Base-by-base conservation (phyloP, 2,888 invertebrate species). In the Noctua fimbriata region DNA sequence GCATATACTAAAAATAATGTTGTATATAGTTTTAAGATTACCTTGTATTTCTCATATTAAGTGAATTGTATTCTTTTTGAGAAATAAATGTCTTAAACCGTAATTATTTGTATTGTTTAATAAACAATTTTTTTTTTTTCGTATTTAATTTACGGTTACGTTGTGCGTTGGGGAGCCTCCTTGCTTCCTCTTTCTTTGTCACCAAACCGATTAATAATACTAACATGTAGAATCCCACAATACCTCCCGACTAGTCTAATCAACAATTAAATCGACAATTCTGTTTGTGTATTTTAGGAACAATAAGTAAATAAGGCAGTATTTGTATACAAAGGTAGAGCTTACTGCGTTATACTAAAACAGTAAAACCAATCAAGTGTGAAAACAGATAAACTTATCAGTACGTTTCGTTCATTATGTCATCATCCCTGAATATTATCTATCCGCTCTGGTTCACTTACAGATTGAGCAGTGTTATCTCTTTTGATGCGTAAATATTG, bases 341-440 rank as follows among this genome's bases (percentile, higher is more conserved):
- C 18, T 21, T 49, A 63, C 41, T 55, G 28, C 49, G 3, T 44
- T 28, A 0, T 28, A 36, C 63, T 24, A 21, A 78, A 60, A 47
- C 9, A 78, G 10, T 12, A 14, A 66, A 78, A 55, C n/a, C 24
- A 69, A 58, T 60, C 58, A 16, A 28, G 52, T 55, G 52, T 55
- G 21, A 60, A 65, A 28, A n/a, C 10, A 60, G 69, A 78, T 84
- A 82, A 84, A n/a, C n/a, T 41, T 69, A 69, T 80, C 82, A 60
- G 14, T n/a, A 10, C 49, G 32, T 52, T 66, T 66, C n/a, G 36
- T 72, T 18, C 49, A 80, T 58, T 79, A 28, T 47, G 63, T 65
- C 9, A 55, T n/a, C n/a, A 58, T n/a, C 55, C 60, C 55, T 65
- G 49, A 73, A 81, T 24, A n/a, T 65, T 69, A 78, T 83, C 79